Evolutionary conservation across 2,888 invertebrate genomes (phyloP), one percentile per base, ranked within the genome.

Genomic region (Tetramorium bicarinatum): DNA sequence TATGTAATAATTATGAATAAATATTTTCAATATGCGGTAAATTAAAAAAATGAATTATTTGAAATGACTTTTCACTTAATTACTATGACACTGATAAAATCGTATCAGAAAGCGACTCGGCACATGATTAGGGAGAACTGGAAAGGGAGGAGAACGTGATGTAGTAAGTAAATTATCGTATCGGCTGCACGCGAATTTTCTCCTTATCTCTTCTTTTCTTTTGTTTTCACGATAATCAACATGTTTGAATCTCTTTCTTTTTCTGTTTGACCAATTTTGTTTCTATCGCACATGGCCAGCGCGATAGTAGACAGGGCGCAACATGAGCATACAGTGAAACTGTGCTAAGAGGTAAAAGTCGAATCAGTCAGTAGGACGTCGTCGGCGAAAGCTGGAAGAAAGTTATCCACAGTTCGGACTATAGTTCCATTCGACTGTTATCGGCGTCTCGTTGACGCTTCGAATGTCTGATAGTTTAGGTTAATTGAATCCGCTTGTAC

Each of bases 291-390:
- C 59, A 38, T 25, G 34, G 34, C 8, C 47, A 18, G n/a, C 56
- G 34, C 18, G 71, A 69, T 59, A 38, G 41, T 66, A 34, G 56
- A 62, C 38, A 61, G 18, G 62, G 34, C 34, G 52, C 56, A 52
- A 49, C 41, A 83, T 86, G 87, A 77, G 84, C 86, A 82, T 83
- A 67, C 83, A 92, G 93, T 93, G 93, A 94, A 94, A 94, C 92
- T 93, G 93, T 94, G 94, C 93, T 94, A 94, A 93, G 93, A 93
- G 94, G 94, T 94, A 94, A 94, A 93, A 94, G 94, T 94, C 92
- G 93, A 92, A 92, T 93, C 93, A 93, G 93, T 93, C 93, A 94
- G 93, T 94, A 92, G 93, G 93, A 93, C 94, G 92, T 93, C 87
- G 89, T 87, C 88, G 91, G 94, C 92, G 93, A 94, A 94, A 94